Conservation (phyloP, 2,888 invertebrate genomes). For the Actias luna region DNA sequence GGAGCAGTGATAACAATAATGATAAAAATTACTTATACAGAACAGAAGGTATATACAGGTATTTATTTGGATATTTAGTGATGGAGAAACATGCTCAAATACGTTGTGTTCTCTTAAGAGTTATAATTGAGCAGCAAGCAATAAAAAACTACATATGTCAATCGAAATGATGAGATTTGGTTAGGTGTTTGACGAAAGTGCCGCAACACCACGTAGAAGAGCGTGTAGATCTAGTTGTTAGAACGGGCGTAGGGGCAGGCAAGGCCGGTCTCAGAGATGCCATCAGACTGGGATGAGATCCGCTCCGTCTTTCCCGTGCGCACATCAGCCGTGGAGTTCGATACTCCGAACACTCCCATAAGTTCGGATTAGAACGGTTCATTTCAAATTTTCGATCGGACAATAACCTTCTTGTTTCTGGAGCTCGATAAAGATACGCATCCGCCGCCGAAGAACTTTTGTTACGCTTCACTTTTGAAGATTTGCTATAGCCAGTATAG, state of each 20-base stretch:
- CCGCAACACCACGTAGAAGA: conserved; percentile 90
- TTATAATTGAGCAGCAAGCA: conserved; percentile 9
- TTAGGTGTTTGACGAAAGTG: conserved; percentile 89
- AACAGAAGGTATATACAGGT: neutral
- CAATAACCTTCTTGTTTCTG: conserved; percentile 64
- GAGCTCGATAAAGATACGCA: conserved; percentile 57
- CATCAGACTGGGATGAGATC: conserved; percentile 65
- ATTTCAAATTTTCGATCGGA: conserved; percentile 67
- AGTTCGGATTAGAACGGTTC: conserved; percentile 75
- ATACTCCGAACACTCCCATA: conserved; percentile 67
- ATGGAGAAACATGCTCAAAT: neutral
- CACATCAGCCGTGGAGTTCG: conserved; percentile 46
- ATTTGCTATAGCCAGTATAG: conserved; percentile 51
- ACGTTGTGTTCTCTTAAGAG: neutral
- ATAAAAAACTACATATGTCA: conserved; percentile 61
- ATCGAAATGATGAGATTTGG: conserved; percentile 88
- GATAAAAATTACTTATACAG: neutral
- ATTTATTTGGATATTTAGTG: neutral
- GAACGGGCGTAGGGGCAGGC: conserved; percentile 31
- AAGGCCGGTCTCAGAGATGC: conserved; percentile 32
- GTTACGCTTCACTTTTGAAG: conserved; percentile 72
- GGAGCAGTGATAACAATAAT: neutral
- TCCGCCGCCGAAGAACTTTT: conserved; percentile 78
- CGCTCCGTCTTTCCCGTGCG: conserved; percentile 62
- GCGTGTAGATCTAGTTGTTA: conserved; percentile 74